Percentiles rank a stretch among this genome's conserved stretches.
Conservation (phyloP, 1,140 invertebrate genomes). For the Tenebrio molitor region DNA sequence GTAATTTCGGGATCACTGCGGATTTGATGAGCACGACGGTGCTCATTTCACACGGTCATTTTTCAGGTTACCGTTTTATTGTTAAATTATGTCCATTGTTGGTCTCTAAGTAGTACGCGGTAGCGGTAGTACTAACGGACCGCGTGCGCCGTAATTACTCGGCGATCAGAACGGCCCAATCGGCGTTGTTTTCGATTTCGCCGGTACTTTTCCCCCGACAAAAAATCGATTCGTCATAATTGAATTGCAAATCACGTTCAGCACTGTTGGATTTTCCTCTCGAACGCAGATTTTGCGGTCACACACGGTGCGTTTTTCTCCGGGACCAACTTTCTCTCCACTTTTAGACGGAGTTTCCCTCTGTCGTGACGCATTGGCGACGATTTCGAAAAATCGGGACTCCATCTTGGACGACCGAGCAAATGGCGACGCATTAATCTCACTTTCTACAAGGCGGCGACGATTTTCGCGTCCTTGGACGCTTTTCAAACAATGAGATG, state of each 20-base stretch:
- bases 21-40: not conserved
- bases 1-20: not conserved
- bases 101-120: not conserved
- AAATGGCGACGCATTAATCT: too few relatives aligned
- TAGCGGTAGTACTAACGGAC: constrained; percentile 18
- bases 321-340: not conserved
- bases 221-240: constrained; percentile 23
- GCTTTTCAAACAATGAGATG: too few relatives aligned
- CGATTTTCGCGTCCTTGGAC: too few relatives aligned
- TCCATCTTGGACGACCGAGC: too few relatives aligned
- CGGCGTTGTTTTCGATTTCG: not conserved
- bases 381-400: too few relatives aligned
- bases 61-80: constrained; percentile 10
- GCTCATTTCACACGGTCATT: constrained; percentile 15
- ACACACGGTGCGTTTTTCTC: constrained; percentile 12
- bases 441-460: too few relatives aligned
- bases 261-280: constrained; percentile 9
- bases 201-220: not conserved
- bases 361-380: not conserved
- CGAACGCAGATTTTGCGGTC: constrained; percentile 1
- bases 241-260: constrained; percentile 24
- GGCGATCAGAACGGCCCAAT: not conserved
- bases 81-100: not conserved
- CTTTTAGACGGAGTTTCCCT: not conserved
- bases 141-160: not conserved